Conservation (phyloP, 1,140 invertebrate genomes). For the Littorina saxatilis region DNA sequence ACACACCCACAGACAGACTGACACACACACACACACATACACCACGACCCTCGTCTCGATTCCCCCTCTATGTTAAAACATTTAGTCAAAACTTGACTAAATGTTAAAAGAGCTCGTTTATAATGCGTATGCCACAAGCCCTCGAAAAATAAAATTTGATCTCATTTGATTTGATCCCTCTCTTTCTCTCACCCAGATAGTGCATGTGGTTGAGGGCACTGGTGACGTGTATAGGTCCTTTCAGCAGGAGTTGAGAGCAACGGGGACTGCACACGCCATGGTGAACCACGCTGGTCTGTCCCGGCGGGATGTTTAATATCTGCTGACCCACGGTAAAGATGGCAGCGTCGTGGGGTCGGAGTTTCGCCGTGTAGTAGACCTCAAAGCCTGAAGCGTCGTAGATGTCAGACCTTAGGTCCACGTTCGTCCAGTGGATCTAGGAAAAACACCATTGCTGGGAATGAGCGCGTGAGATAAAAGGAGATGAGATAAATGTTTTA, state of each 20-base stretch:
- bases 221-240: not conserved
- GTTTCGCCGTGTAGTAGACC: not conserved
- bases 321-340: not conserved
- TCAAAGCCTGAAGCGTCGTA: not conserved
- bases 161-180: no score
- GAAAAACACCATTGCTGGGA: no score
- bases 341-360: not conserved
- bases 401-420: not conserved
- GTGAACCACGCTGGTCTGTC: not conserved
- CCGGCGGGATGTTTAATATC: not conserved
- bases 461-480: no score
- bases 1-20: no score
- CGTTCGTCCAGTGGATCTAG: slow-evolving; percentile 45
- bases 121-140: no score
- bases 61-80: no score
- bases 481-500: no score
- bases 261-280: not conserved
- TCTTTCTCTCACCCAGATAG: not conserved
- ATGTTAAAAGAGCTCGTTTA: no score
- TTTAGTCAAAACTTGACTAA: no score
- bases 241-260: not conserved
- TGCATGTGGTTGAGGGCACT: not conserved
- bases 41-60: no score
- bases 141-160: no score
- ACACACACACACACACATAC: no score